These are phyloP conservation scores for Branchipolynoe longqiensis DNA, from an alignment of 2,888 invertebrate genomes.

Conservation along the genomic window DNA sequence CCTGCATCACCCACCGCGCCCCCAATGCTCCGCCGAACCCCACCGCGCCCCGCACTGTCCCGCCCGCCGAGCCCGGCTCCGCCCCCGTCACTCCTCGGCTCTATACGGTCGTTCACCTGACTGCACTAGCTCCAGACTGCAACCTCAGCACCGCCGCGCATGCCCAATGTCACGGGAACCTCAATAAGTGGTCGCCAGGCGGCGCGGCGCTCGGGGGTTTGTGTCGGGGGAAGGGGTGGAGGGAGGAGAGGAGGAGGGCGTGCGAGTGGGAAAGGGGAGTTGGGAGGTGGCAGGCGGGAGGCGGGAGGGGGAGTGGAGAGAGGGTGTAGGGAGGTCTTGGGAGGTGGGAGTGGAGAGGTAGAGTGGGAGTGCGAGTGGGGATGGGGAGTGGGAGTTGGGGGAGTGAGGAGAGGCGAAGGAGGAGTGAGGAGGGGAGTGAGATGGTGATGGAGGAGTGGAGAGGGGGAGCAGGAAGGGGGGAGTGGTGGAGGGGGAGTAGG, in stretches of 20 bases:
- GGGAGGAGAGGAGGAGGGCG: conserved; percentile 51
- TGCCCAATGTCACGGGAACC: no score
- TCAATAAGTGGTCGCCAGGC: no score
- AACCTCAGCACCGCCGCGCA: no score
- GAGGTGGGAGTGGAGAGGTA: conserved; percentile 21
- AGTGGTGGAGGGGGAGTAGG: conserved; percentile 27
- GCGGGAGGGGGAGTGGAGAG: background rate
- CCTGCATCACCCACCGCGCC: no score
- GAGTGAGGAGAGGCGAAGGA: background rate
- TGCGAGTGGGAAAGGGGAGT: conserved; percentile 12
- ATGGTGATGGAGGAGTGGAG: background rate
- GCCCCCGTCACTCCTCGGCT: no score
- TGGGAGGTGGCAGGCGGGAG: background rate
- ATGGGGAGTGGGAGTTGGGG: background rate
- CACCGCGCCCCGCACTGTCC: no score
- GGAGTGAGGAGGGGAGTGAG: background rate
- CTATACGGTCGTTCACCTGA: no score
- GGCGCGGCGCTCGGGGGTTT: no score
- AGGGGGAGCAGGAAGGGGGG: conserved; percentile 28
- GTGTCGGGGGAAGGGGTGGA: conserved; percentile 2
- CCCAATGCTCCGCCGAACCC: no score
- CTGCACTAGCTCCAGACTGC: no score
- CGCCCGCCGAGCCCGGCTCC: no score
- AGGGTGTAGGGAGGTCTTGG: background rate
- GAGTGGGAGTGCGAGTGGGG: background rate